A percentile compares a stretch with the other conserved stretches of the same genome.
phyloP scores from a whole-genome alignment of 2,113 vertebrate genomes.

The Dicrurus megarhynchus region DNA sequence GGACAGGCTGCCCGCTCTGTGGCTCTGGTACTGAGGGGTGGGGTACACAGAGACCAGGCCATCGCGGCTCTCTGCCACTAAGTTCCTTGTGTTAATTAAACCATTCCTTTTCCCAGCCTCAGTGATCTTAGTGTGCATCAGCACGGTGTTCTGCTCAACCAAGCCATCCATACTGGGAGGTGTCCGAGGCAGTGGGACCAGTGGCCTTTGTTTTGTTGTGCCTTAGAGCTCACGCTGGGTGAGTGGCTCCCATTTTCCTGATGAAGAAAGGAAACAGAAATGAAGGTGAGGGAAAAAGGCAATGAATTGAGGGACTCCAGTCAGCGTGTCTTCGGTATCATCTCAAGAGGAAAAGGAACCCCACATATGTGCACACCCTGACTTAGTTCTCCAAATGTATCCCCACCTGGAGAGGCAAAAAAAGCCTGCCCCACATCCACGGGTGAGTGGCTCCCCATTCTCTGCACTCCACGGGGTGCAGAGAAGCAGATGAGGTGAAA shows the following conservation, averaged over 20 bases:
- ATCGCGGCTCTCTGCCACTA: conserved; percentile 79
- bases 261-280: conserved; percentile 3
- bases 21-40: conserved; percentile 82
- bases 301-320: background rate
- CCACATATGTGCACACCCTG: fast-evolving
- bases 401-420: background rate
- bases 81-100: conserved; percentile 85
- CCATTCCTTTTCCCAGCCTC: conserved; percentile 81
- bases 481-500: background rate
- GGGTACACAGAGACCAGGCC: conserved; percentile 83
- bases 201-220: background rate
- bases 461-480: background rate
- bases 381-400: background rate
- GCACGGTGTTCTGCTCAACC: conserved; percentile 66
- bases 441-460: no score
- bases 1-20: conserved; percentile 50
- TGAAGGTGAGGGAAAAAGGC: conserved; percentile 15
- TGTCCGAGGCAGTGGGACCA: background rate
- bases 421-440: background rate
- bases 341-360: background rate
- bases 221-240: conserved; percentile 42
- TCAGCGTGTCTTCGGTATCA: background rate
- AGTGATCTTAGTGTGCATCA: conserved; percentile 61
- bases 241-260: conserved; percentile 71
- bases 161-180: conserved; percentile 71